phyloP scores from a whole-genome alignment of 2,113 vertebrate species.

The Gallinago media region DNA sequence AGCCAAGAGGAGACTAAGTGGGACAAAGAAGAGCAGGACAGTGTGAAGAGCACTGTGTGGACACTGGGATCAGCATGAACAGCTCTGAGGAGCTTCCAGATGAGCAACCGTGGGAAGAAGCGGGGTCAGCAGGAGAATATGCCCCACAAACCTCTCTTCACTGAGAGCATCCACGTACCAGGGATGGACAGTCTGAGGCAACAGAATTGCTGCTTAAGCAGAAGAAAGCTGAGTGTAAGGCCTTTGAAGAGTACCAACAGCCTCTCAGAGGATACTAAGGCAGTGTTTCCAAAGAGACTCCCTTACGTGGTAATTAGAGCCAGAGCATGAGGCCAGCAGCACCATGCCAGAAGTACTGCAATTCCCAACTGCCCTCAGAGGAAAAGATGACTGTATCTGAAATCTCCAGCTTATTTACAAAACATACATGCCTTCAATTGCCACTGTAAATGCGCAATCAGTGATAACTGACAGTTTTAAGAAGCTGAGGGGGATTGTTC shows the following conservation, averaged over 20 bases:
- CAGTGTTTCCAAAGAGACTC: constrained; percentile 46
- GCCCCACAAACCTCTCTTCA: neutral
- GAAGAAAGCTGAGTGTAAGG: neutral
- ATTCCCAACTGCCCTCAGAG: constrained; percentile 20
- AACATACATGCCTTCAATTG: constrained; percentile 31
- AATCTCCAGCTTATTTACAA: constrained; percentile 43
- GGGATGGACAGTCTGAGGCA: neutral
- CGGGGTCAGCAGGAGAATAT: neutral
- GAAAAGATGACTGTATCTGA: constrained; percentile 12
- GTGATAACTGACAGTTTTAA: constrained; percentile 20
- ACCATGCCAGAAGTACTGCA: constrained; percentile 32
- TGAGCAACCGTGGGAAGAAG: neutral
- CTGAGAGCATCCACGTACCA: neutral
- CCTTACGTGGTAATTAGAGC: constrained; percentile 55
- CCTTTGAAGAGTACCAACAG: constrained; percentile 15
- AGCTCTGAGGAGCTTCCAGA: neutral
- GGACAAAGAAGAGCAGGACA: neutral
- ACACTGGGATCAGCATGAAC: accelerated
- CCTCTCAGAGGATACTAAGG: neutral
- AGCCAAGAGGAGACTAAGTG: neutral
- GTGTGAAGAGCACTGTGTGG: neutral
- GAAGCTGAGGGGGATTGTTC: neutral
- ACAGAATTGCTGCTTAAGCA: neutral
- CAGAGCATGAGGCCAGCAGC: constrained; percentile 46
- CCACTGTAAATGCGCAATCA: constrained; percentile 7